Percentiles rank a stretch among this genome's conserved stretches.
phyloP scores from a whole-genome alignment of 1,140 invertebrate species.

The Myzus persicae region DNA sequence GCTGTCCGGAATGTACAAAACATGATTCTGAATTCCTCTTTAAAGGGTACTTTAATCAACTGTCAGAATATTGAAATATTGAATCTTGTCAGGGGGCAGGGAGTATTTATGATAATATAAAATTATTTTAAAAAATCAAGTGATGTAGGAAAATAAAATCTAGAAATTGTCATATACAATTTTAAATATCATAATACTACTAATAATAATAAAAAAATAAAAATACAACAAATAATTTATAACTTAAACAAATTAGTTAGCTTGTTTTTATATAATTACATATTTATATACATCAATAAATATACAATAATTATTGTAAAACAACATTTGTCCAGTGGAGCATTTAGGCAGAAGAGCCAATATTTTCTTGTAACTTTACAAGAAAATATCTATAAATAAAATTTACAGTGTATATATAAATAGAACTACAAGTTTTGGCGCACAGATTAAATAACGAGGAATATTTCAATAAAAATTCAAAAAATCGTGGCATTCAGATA shows the following conservation, averaged over 20 bases:
- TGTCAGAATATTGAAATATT: too few relatives aligned
- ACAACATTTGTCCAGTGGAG: conserved; percentile 28
- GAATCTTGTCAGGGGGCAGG: too few relatives aligned
- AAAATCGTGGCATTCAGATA: not conserved
- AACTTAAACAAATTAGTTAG: not conserved
- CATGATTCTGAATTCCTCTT: too few relatives aligned
- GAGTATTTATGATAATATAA: too few relatives aligned
- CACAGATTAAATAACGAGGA: conserved; percentile 27
- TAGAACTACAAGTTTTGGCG: conserved; percentile 48
- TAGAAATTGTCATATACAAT: not conserved
- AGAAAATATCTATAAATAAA: conserved; percentile 46
- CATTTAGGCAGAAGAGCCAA: conserved; percentile 23
- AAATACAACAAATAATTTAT: not conserved
- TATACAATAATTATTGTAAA: conserved; percentile 1
- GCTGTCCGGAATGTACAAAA: too few relatives aligned
- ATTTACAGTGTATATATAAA: conserved; percentile 28
- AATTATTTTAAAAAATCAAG: too few relatives aligned
- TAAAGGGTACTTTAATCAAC: too few relatives aligned
- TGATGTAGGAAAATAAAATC: not conserved
- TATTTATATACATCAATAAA: not conserved
- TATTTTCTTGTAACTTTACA: not conserved
- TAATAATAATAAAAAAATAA: conserved; percentile 2
- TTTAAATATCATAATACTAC: not conserved
- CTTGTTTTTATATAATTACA: not conserved
- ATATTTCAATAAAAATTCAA: conserved; percentile 21